Evolutionary conservation across 2,888 invertebrate genomes (phyloP).

Genomic region (Hyalella azteca): DNA sequence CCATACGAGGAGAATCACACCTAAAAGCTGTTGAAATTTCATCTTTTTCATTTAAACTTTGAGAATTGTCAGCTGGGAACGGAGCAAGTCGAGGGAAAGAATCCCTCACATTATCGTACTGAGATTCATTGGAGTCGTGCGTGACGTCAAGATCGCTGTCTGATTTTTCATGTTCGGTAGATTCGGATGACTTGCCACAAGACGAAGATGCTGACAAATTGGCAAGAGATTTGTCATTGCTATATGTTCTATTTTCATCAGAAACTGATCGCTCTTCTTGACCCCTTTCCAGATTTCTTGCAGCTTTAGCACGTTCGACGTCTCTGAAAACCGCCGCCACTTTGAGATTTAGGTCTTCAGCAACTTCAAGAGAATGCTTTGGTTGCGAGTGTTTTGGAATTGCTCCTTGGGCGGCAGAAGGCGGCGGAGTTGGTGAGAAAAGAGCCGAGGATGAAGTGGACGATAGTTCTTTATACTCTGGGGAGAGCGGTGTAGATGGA

Average conservation of each 20-base stretch:
- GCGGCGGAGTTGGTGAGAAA: slow-evolving; percentile 24
- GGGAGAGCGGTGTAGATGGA: slow-evolving; percentile 32
- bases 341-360: background rate
- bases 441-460: slow-evolving; percentile 11
- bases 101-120: slow-evolving; percentile 30
- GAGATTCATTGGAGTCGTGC: slow-evolving; percentile 18
- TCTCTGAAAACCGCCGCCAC: background rate
- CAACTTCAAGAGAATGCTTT: background rate
- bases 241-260: background rate
- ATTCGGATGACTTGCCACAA: background rate
- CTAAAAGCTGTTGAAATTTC: background rate
- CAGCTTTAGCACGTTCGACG: background rate
- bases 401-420: slow-evolving; percentile 17
- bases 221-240: background rate
- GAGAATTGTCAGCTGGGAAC: background rate
- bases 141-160: slow-evolving; percentile 1
- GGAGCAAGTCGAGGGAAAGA: background rate
- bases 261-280: background rate
- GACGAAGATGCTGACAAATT: background rate
- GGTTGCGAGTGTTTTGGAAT: slow-evolving; percentile 13
- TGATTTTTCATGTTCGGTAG: slow-evolving; percentile 14
- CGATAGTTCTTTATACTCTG: slow-evolving; percentile 17
- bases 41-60: background rate
- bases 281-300: background rate
- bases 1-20: slow-evolving; percentile 31